phyloP scores from a whole-genome alignment of 2,888 invertebrate species.

The Conomelus anceps region DNA sequence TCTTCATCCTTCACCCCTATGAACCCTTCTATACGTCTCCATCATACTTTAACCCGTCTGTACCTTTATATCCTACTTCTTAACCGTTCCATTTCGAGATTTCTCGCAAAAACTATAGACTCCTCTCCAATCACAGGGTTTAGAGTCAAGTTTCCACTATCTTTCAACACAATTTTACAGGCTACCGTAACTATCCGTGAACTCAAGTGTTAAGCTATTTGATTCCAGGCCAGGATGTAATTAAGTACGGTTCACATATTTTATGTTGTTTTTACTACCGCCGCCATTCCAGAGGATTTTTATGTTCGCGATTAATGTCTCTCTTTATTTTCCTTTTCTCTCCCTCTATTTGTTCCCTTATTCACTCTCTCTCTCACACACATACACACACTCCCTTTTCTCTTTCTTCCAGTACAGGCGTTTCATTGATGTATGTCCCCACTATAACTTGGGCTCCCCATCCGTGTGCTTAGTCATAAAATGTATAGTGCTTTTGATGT shows the following conservation, averaged over 20 bases:
- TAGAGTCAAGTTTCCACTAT: not conserved
- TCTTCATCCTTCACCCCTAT: too few relatives aligned
- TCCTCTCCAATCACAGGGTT: not conserved
- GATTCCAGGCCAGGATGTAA: not conserved
- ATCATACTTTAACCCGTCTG: not conserved
- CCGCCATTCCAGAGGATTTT: not conserved
- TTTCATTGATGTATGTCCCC: not conserved
- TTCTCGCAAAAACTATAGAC: not conserved
- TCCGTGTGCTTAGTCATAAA: not conserved
- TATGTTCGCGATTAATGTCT: not conserved
- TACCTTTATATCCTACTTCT: not conserved
- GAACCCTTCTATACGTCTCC: too few relatives aligned
- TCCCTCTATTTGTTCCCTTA: not conserved
- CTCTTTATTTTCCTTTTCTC: not conserved
- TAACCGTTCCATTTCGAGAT: too few relatives aligned
- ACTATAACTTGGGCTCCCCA: not conserved
- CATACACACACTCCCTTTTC: too few relatives aligned
- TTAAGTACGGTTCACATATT: not conserved
- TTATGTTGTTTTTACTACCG: not conserved
- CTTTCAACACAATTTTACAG: not conserved
- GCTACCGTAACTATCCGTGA: not conserved
- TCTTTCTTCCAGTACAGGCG: not conserved
- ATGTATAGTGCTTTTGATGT: not conserved
- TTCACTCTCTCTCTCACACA: not conserved
- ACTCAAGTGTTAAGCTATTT: not conserved